Base-by-base conservation (phyloP, 2,113 vertebrate species). In the Dicentrarchus labrax region DNA sequence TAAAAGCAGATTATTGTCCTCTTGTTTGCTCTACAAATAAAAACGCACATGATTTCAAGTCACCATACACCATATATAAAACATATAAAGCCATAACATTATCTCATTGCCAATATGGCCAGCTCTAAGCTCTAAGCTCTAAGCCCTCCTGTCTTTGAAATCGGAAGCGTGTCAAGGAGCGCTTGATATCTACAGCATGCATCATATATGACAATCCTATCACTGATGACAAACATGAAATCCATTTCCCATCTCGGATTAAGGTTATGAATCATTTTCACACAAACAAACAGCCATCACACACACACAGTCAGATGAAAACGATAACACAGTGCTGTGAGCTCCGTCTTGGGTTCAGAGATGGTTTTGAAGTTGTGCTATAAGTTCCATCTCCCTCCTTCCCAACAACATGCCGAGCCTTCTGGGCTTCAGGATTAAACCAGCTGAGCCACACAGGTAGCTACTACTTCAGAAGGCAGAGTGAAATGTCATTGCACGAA, bases 241-340 rank as follows among this genome's bases (percentile, higher is more conserved):
- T 73, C 76, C 38, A 64, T 87, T 78, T 76, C 24, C 56, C 41
- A 62, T 76, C 72, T 62, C 8, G 21, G 73, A 86, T 92, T 73
- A 78, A 70, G 73, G 53, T 75, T 78, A 59, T 74, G 41, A 85
- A 72, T 78, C 53, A 10, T 61, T 76, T 43, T 22, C 22, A 47
- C 22, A 45, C 51, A 83, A 21, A 72, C 41, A 62, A 47, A 22
- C 39, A 39, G 19, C 15, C 59, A 38, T 51, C 51, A 72, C 67
- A 65, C 41, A 72, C 50, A 69, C 53, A 73, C 61, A 48, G 8
- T 60, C 15, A 54, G 67, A 84, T 83, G 47, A 69, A 30, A 74
- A 56, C 1, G 65, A 88, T 84, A 83, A 48, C 47, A 39, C 0
- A 2, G 8, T 2, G 51, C 62, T 83, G 78, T 70, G 62, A 87